These are phyloP conservation scores for Cephus cinctus DNA, from an alignment of 1,140 invertebrate species.

Conservation along the genomic window DNA sequence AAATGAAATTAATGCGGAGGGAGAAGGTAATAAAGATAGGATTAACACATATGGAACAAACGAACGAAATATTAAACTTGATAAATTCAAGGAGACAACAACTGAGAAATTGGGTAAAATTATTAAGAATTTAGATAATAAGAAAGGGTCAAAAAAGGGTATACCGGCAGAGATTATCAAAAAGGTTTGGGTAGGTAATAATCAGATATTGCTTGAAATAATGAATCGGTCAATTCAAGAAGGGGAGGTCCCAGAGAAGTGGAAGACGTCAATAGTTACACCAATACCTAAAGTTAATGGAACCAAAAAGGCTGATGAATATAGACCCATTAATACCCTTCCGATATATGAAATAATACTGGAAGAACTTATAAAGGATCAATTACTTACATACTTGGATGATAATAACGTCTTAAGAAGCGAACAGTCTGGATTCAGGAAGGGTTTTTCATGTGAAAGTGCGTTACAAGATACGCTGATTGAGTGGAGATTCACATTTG, in stretches of 20 bases:
- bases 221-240: slow-evolving; percentile 1
- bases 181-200: neutral
- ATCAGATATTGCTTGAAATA: neutral
- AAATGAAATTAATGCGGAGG: slow-evolving; percentile 1
- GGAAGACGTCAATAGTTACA: slow-evolving; percentile 1
- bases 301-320: neutral
- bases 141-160: neutral
- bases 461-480: no score
- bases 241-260: neutral
- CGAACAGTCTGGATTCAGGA: neutral
- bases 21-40: neutral
- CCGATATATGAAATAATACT: neutral
- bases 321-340: neutral
- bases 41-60: neutral
- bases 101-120: neutral
- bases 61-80: neutral
- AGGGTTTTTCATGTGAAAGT: slow-evolving; percentile 1
- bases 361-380: slow-evolving; percentile 1
- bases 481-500: slow-evolving; percentile 1
- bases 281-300: neutral
- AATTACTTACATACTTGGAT: neutral
- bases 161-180: neutral
- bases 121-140: neutral
- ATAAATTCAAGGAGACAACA: neutral
- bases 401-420: slow-evolving; percentile 1